A percentile compares a stretch with the other conserved stretches of the same genome.
Evolutionary conservation across 2,888 invertebrate genomes (phyloP).

Genomic region (Hypolimnas misippus): DNA sequence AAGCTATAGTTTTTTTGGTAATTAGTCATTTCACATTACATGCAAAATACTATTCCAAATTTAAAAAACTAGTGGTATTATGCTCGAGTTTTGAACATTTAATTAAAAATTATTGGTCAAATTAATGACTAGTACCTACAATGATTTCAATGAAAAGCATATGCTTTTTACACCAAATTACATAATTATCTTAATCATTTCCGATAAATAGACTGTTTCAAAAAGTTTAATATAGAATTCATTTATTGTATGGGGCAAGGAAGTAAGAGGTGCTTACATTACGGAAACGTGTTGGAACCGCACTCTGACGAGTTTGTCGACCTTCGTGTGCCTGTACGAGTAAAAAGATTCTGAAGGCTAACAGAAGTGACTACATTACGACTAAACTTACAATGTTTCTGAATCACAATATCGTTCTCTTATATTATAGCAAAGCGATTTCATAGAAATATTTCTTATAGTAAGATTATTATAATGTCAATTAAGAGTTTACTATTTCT

Average conservation of each 20-base stretch:
- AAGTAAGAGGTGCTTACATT: slow-evolving; percentile 44
- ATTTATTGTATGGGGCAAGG: slow-evolving; percentile 38
- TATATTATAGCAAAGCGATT: slow-evolving; percentile 8
- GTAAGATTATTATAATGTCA: not conserved
- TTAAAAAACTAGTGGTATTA: no score
- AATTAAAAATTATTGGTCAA: no score
- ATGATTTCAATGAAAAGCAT: no score
- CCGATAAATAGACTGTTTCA: not conserved
- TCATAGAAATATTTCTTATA: not conserved
- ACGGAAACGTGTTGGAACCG: slow-evolving; percentile 49
- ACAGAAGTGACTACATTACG: slow-evolving; percentile 17
- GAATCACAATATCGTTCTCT: slow-evolving; percentile 20
- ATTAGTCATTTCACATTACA: no score
- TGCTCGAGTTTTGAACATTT: no score
- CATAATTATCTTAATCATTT: no score
- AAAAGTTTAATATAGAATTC: slow-evolving; percentile 4
- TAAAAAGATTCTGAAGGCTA: slow-evolving; percentile 29
- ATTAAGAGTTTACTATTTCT: not conserved
- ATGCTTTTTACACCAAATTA: no score
- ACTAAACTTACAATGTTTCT: slow-evolving; percentile 15
- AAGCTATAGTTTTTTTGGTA: not conserved
- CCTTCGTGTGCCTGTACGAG: slow-evolving; percentile 44
- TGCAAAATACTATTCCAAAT: no score
- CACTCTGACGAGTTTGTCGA: slow-evolving; percentile 49
- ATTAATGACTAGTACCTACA: no score